Conservation (phyloP, 2,113 vertebrate genomes). For the Mastomys coucha region DNA sequence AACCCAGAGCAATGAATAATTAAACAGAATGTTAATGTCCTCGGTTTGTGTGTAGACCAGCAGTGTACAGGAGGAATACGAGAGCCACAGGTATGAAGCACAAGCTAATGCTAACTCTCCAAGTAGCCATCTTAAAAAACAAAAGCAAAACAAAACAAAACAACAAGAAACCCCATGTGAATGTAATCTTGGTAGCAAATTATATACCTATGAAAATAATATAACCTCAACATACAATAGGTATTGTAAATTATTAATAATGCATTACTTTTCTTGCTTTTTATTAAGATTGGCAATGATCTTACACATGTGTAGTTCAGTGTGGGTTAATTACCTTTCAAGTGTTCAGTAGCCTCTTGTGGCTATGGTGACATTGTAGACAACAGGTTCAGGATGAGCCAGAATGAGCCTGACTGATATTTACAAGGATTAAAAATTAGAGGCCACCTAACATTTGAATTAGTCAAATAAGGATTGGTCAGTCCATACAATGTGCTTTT, state of each 20-base stretch:
- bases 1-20: conserved; percentile 40
- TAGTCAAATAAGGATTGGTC: background rate
- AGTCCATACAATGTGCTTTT: background rate
- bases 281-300: background rate
- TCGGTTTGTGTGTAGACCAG: background rate
- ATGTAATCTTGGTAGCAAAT: background rate
- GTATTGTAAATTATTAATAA: background rate
- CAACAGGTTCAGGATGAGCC: background rate
- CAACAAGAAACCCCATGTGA: background rate
- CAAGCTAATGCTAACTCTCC: background rate
- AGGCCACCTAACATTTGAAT: background rate
- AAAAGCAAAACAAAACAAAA: background rate
- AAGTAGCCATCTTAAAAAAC: background rate
- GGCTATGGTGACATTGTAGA: background rate
- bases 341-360: background rate
- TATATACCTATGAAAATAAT: background rate
- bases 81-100: background rate
- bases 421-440: background rate
- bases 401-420: background rate
- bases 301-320: background rate
- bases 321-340: background rate
- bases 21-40: background rate
- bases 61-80: background rate
- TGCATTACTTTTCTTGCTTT: background rate
- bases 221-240: background rate